These are phyloP conservation scores for Toxotes jaculatrix DNA, from an alignment of 2,113 vertebrate species.

Conservation along the genomic window DNA sequence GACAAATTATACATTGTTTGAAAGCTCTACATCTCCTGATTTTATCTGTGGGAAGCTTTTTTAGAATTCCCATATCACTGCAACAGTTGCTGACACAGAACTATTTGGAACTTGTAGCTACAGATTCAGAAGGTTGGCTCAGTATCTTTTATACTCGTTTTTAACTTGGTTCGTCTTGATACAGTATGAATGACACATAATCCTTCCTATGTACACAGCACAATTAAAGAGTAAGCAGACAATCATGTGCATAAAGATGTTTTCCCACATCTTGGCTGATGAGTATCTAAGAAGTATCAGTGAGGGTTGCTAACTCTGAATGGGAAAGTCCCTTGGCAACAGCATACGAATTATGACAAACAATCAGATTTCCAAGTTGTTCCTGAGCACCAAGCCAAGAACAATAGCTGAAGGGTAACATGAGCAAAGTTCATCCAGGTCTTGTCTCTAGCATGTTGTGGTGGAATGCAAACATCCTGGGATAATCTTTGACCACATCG, in stretches of 20 bases:
- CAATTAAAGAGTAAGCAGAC: not conserved
- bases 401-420: slow-evolving; percentile 24
- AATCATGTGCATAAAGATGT: not conserved
- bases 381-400: not conserved
- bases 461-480: not conserved
- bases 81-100: not conserved
- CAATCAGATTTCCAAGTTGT: not conserved
- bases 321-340: slow-evolving; percentile 33
- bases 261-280: slow-evolving; percentile 1
- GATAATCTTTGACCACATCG: slow-evolving; percentile 20
- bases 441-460: slow-evolving; percentile 22
- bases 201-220: not conserved
- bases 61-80: not conserved
- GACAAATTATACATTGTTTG: not conserved
- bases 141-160: not conserved
- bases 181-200: not conserved
- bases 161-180: not conserved
- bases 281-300: not conserved
- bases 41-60: not conserved
- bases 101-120: not conserved
- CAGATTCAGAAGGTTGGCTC: not conserved
- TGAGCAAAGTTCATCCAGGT: slow-evolving; percentile 28
- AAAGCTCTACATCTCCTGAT: not conserved
- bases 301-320: not conserved
- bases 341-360: not conserved